A percentile compares a stretch with the other conserved stretches of the same genome.
phyloP scores from a whole-genome alignment of 1,140 invertebrate species.

The Drosophila erecta region DNA sequence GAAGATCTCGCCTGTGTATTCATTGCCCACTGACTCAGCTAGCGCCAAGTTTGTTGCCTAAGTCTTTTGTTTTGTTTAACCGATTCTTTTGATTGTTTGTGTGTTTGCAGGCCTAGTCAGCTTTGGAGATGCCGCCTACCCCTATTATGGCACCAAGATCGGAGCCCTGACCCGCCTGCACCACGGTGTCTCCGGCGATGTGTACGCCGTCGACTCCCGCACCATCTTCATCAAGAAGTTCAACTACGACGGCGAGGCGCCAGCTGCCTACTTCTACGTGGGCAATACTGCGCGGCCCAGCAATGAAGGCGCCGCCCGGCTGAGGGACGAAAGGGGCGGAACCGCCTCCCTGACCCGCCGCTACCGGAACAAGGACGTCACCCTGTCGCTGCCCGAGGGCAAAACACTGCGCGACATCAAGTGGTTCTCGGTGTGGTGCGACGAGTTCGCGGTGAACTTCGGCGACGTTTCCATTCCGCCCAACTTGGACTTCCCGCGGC shows the following conservation, averaged over 20 bases:
- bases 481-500: conserved; percentile 92
- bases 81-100: conserved; percentile 31
- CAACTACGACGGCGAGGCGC: conserved; percentile 94
- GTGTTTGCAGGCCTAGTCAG: conserved; percentile 49
- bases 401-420: conserved; percentile 92
- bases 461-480: conserved; percentile 93
- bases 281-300: conserved; percentile 89
- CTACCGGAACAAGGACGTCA: conserved; percentile 92
- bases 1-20: conserved; percentile 28
- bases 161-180: conserved; percentile 91
- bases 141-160: conserved; percentile 92
- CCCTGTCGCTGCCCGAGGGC: conserved; percentile 93
- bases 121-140: conserved; percentile 72
- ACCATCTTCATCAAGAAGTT: conserved; percentile 95
- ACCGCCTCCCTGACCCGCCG: conserved; percentile 88
- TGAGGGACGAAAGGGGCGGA: conserved; percentile 93
- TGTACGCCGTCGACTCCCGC: conserved; percentile 94
- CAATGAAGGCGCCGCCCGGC: conserved; percentile 89
- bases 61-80: conserved; percentile 75
- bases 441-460: conserved; percentile 95
- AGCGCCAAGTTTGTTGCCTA: conserved; percentile 73
- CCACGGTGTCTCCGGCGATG: conserved; percentile 93
- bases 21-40: conserved; percentile 38
- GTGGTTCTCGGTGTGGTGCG: conserved; percentile 96
- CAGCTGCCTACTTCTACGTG: conserved; percentile 95